phyloP scores from a whole-genome alignment of 2,888 invertebrate species.

The Apocheima hispidaria region DNA sequence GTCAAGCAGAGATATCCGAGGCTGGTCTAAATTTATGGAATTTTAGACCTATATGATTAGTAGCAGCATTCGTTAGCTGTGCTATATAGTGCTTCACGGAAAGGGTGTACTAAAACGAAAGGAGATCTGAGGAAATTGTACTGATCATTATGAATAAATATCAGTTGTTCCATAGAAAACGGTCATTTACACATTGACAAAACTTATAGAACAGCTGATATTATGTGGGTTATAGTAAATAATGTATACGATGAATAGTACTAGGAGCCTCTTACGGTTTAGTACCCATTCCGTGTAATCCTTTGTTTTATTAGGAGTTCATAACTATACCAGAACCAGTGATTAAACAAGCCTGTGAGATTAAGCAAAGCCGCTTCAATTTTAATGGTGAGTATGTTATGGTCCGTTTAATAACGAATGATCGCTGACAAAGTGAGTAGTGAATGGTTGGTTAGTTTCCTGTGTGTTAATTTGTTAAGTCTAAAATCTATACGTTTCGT shows the following conservation, averaged over 20 bases:
- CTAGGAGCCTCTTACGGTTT: no score
- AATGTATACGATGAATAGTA: not conserved
- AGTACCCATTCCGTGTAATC: no score
- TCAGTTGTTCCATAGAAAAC: no score
- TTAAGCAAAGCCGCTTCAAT: slow-evolving; percentile 8
- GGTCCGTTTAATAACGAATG: not conserved
- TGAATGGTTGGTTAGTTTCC: not conserved
- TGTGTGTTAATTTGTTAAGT: not conserved
- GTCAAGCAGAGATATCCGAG: not conserved
- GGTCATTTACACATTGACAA: not conserved
- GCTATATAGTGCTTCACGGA: no score
- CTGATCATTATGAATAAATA: no score
- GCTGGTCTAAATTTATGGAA: not conserved
- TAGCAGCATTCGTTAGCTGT: slow-evolving; percentile 2
- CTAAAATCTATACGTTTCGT: no score
- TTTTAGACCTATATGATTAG: not conserved
- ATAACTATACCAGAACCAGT: not conserved
- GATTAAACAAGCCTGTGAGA: not conserved
- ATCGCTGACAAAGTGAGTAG: no score
- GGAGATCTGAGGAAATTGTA: no score
- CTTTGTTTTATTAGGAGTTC: not conserved
- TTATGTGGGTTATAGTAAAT: no score
- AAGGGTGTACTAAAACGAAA: no score
- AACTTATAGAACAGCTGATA: no score
- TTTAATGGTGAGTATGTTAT: not conserved